phyloP scores from a whole-genome alignment of 2,888 invertebrate genomes.

The Strigamia transsilvanica region DNA sequence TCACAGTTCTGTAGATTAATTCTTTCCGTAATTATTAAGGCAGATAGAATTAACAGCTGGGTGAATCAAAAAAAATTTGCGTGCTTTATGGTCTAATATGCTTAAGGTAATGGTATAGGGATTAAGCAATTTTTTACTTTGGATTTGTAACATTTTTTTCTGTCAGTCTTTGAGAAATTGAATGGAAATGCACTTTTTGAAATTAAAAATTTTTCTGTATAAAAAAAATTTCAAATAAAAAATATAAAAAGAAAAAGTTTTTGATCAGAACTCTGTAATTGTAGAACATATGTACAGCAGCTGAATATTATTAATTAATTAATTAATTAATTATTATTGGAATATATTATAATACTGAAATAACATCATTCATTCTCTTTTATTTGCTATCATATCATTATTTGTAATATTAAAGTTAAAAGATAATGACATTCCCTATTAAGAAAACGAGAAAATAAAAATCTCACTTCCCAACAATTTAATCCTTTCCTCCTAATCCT shows the following conservation, averaged over 20 bases:
- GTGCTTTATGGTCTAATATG: conserved; percentile 5
- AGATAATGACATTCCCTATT: conserved; percentile 35
- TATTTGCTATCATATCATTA: conserved; percentile 32
- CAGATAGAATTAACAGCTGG: background rate
- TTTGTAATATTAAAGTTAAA: conserved; percentile 32
- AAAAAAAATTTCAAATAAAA: background rate
- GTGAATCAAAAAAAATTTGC: conserved; percentile 27
- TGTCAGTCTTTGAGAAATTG: conserved; percentile 38
- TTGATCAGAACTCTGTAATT: background rate
- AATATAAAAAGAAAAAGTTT: background rate
- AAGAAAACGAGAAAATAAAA: background rate
- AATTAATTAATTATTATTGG: conserved; percentile 6
- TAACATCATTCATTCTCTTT: conserved; percentile 35
- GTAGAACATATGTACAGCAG: conserved; percentile 27
- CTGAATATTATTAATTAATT: conserved; percentile 4
- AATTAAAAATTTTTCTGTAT: conserved; percentile 27
- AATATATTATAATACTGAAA: conserved; percentile 15
- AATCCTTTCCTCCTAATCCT: background rate
- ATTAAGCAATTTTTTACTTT: background rate
- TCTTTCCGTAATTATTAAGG: background rate
- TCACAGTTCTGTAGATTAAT: background rate
- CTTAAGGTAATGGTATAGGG: conserved; percentile 1
- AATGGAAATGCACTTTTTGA: conserved; percentile 17
- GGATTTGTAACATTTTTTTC: background rate
- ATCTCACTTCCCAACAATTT: background rate